Evolutionary conservation across 2,113 vertebrate genomes (phyloP), one percentile per base, ranked within the genome.

Genomic region (Centropus bengalensis): DNA sequence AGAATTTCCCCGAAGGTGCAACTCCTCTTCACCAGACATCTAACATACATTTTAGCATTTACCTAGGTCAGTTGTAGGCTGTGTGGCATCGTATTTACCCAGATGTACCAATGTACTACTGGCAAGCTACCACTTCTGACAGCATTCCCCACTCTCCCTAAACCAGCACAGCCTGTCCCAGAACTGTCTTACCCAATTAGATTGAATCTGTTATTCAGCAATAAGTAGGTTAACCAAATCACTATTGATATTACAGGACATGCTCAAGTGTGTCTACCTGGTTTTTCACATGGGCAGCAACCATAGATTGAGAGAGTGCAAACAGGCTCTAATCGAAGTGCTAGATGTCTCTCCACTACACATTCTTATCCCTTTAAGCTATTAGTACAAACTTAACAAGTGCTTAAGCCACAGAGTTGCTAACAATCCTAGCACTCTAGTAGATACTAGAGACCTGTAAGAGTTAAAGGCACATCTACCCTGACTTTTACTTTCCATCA

Each of bases 111-210:
- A 52, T 16, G 69, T 5, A 5, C 19, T 66, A 45, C 58, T 88
- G 68, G 32, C 45, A 58, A 91, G n/a, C 75, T 88, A 77, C 67
- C 10, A 27, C 7, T 58, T 10, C 51, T 82, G 63, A 87, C 8
- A 27, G 40, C 32, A 42, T 88, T 74, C 15, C 21, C 30, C 15
- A 3, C n/a, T 24, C 36, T 84, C 77, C 47, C 51, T 26, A 93
- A n/a, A 88, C 28, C 51, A 76, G 82, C 40, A 86, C 79, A 91
- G 67, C 45, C 63, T 91, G 70, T 89, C 89, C 78, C 91, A 89
- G 84, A 95, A 92, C 84, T 93, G 85, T 89, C 93, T 89, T 73
- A 59, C 55, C 26, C 59, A 92, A 92, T 95, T 92, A 92, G 18
- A 77, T 1, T 33, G 28, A 73, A 69, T 67, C 24, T 55, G 59